Conservation (phyloP, 2,888 invertebrate species). For the Cheilosia vulpina region DNA sequence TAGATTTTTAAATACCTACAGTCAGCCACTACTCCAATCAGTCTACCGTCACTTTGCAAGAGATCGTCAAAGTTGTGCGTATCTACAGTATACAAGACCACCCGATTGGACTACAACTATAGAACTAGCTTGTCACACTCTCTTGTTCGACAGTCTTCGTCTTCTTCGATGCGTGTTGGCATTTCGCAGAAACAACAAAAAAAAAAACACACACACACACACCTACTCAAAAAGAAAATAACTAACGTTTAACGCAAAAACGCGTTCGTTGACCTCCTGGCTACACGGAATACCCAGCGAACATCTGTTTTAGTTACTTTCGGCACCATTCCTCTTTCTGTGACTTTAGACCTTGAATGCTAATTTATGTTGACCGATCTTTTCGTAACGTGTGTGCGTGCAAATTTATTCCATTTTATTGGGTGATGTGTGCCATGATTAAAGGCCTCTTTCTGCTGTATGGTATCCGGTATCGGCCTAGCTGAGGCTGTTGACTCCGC, state of each 20-base stretch:
- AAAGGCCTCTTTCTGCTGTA: slow-evolving; percentile 13
- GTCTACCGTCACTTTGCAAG: too few relatives aligned
- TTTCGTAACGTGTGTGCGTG: slow-evolving; percentile 23
- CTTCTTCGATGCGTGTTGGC: slow-evolving; percentile 14
- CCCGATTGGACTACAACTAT: too few relatives aligned
- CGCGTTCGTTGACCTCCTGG: slow-evolving; percentile 37
- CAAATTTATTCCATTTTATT: slow-evolving; percentile 22
- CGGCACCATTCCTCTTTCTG: slow-evolving; percentile 19
- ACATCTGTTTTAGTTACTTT: slow-evolving; percentile 20
- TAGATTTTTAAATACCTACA: too few relatives aligned
- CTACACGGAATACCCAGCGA: not conserved
- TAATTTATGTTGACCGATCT: slow-evolving; percentile 46
- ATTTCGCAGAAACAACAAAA: slow-evolving; percentile 6
- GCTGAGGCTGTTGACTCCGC: slow-evolving; percentile 51
- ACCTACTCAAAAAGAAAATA: slow-evolving; percentile 5
- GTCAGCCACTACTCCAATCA: too few relatives aligned
- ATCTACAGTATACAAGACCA: too few relatives aligned
- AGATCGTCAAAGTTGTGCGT: too few relatives aligned
- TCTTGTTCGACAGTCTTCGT: too few relatives aligned
- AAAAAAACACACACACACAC: too few relatives aligned
- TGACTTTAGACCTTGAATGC: slow-evolving; percentile 68
- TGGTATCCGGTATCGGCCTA: slow-evolving; percentile 17
- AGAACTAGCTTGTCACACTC: too few relatives aligned
- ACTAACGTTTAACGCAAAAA: slow-evolving; percentile 27
- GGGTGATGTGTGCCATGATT: slow-evolving; percentile 43